These are phyloP conservation scores for Plagiodera versicolora DNA, from an alignment of 2,888 invertebrate genomes.

Conservation along the genomic window DNA sequence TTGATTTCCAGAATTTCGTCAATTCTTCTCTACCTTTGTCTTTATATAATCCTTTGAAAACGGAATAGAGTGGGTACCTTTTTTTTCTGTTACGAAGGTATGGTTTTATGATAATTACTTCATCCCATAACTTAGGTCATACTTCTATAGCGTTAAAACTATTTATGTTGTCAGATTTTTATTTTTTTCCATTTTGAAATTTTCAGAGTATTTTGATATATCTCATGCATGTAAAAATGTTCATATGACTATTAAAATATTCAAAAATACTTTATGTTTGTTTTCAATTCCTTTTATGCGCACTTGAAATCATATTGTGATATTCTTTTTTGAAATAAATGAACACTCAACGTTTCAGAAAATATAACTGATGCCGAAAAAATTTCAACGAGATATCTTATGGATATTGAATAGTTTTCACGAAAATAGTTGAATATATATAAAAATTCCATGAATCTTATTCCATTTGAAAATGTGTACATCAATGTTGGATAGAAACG, in stretches of 20 bases:
- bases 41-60: slow-evolving; percentile 1
- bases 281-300: slow-evolving; percentile 1
- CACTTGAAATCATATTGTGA: neutral
- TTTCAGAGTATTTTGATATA: slow-evolving; percentile 49
- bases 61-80: slow-evolving; percentile 44
- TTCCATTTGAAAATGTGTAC: too few relatives aligned
- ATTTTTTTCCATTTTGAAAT: slow-evolving; percentile 41
- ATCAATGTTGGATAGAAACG: neutral
- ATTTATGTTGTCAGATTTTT: slow-evolving; percentile 44
- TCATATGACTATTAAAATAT: slow-evolving; percentile 50
- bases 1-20: slow-evolving; percentile 13
- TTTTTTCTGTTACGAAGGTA: slow-evolving; percentile 39
- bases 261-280: slow-evolving; percentile 18
- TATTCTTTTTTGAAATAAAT: too few relatives aligned
- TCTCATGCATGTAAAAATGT: slow-evolving; percentile 55
- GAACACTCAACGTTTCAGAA: too few relatives aligned
- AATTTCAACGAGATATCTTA: too few relatives aligned
- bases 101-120: slow-evolving; percentile 40
- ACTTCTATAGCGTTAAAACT: slow-evolving; percentile 39
- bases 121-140: slow-evolving; percentile 39
- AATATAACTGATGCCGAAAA: too few relatives aligned
- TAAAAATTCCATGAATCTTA: too few relatives aligned
- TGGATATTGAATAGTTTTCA: too few relatives aligned
- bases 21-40: slow-evolving; percentile 29
- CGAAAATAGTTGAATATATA: too few relatives aligned